Conservation (phyloP, 92 coral and sea anemone species). For the Hydrozoanthus gracilis region DNA sequence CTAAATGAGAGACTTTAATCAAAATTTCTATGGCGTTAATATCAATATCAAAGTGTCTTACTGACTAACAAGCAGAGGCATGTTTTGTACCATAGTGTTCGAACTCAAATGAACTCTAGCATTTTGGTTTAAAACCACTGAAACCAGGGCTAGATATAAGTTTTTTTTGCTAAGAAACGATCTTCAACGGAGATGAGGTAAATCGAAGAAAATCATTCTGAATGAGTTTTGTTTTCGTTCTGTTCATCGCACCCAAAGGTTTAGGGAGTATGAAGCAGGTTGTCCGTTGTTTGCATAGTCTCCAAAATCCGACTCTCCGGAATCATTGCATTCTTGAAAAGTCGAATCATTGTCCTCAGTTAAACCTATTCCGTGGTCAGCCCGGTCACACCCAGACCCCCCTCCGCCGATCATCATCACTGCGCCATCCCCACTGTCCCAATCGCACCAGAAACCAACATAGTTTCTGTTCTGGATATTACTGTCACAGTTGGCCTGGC, state of each 20-base stretch:
- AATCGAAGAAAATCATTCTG: too few species aligned
- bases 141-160: too few species aligned
- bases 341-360: background rate
- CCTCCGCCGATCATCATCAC: constrained; percentile 3
- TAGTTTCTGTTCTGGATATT: background rate
- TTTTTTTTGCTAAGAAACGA: too few species aligned
- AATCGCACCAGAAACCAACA: background rate
- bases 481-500: background rate
- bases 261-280: background rate
- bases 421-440: background rate
- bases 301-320: background rate
- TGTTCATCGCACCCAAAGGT: constrained; percentile 8
- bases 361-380: background rate
- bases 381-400: background rate
- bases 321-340: background rate
- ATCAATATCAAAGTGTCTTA: too few species aligned
- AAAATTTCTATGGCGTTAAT: too few species aligned
- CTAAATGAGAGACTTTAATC: too few species aligned
- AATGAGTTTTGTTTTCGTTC: background rate
- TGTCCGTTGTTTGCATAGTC: background rate
- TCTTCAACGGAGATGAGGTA: too few species aligned
- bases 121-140: too few species aligned
- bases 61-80: too few species aligned
- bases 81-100: too few species aligned
- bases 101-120: too few species aligned